phyloP scores from a whole-genome alignment of 2,888 invertebrate genomes.

The Brenthis daphne region DNA sequence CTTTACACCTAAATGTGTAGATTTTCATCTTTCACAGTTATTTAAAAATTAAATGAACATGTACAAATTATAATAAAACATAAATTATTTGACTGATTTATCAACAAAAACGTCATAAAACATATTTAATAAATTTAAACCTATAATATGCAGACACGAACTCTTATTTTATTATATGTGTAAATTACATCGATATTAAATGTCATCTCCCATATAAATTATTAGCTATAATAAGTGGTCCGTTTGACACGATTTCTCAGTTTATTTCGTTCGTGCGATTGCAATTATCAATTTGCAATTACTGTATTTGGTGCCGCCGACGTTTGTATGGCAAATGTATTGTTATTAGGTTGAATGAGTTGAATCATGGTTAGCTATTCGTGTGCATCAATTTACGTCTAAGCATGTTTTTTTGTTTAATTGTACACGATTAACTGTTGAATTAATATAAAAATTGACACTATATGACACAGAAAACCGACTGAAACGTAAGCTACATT shows the following conservation, averaged over 20 bases:
- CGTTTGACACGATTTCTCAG: conserved; percentile 55
- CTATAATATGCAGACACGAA: conserved; percentile 45
- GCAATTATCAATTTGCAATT: conserved; percentile 57
- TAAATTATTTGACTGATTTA: too few relatives aligned
- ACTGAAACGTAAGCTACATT: too few relatives aligned
- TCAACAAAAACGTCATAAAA: conserved; percentile 9
- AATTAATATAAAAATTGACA: too few relatives aligned
- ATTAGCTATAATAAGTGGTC: conserved; percentile 55
- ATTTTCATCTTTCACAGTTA: too few relatives aligned
- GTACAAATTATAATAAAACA: too few relatives aligned
- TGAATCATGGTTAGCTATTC: conserved; percentile 9
- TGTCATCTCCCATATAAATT: conserved; percentile 69
- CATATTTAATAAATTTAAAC: conserved; percentile 34
- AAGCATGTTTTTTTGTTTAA: background rate
- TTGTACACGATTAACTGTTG: background rate
- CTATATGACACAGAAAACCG: too few relatives aligned
- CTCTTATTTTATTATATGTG: conserved; percentile 18
- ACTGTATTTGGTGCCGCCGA: conserved; percentile 43
- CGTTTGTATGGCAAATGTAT: conserved; percentile 39
- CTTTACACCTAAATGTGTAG: too few relatives aligned
- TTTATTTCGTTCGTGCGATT: conserved; percentile 56
- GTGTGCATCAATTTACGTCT: background rate
- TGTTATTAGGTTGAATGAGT: conserved; percentile 31
- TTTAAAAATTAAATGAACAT: too few relatives aligned
- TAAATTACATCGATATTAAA: conserved; percentile 35